A percentile compares a stretch with the other conserved stretches of the same genome.
phyloP scores from a whole-genome alignment of 2,113 vertebrate genomes.

The Aegotheles bennettii region DNA sequence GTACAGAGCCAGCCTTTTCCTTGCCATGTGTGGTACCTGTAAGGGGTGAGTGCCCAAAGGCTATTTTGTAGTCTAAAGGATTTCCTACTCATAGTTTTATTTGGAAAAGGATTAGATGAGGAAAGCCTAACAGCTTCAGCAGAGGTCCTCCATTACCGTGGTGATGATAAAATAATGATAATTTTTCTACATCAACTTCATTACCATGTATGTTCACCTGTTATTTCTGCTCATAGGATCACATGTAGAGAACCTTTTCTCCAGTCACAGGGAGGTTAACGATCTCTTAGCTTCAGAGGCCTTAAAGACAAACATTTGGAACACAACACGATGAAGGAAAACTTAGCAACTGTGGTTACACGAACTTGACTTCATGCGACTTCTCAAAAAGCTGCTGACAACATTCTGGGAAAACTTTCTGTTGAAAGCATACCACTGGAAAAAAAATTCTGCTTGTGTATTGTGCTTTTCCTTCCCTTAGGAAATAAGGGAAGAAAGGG shows the following conservation, averaged over 20 bases:
- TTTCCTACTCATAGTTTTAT: background rate
- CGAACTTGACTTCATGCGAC: background rate
- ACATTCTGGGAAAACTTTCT: background rate
- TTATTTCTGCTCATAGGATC: background rate
- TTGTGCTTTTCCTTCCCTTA: slow-evolving; percentile 19
- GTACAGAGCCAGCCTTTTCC: background rate
- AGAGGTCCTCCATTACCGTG: background rate
- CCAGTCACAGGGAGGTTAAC: background rate
- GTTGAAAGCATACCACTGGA: background rate
- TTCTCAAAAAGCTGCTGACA: slow-evolving; percentile 1
- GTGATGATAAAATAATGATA: background rate
- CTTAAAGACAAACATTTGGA: background rate
- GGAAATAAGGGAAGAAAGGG: background rate
- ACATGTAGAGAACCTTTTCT: background rate
- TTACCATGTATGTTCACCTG: background rate
- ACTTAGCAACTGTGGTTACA: background rate
- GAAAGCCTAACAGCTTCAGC: background rate
- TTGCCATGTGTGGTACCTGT: background rate
- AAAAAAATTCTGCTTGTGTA: background rate
- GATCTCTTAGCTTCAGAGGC: background rate
- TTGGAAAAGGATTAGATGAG: background rate
- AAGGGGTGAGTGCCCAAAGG: background rate
- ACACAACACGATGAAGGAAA: background rate
- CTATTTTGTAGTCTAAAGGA: background rate
- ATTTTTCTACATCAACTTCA: background rate